Percentiles rank a stretch among this genome's conserved stretches.
Evolutionary conservation across 2,797 vertebrate species (phyloP).

Genomic region (Fistularia commersonii): DNA sequence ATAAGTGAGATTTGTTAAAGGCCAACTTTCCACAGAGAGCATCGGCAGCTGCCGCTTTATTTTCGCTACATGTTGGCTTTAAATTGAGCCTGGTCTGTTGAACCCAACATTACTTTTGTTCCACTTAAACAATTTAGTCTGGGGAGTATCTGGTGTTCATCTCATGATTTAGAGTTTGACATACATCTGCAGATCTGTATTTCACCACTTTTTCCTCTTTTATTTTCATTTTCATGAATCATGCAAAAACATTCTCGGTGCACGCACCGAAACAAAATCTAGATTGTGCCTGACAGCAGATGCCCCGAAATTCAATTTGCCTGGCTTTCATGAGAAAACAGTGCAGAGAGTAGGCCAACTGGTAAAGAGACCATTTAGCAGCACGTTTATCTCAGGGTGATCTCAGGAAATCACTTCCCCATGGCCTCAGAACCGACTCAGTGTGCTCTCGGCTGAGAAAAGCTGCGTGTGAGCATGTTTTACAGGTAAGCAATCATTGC

Average conservation of each 20-base stretch:
- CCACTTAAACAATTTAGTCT: conserved; percentile 33
- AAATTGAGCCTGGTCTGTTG: conserved; percentile 22
- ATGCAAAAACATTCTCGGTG: conserved; percentile 28
- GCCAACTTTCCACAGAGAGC: conserved; percentile 24
- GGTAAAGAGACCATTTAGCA: conserved; percentile 60
- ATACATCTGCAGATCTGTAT: conserved; percentile 36
- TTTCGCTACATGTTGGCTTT: conserved; percentile 9
- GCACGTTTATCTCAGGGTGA: conserved; percentile 45
- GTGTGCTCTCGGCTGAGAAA: conserved; percentile 14
- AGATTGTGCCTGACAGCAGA: conserved; percentile 30
- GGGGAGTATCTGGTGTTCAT: conserved; percentile 31
- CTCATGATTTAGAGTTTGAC: conserved; percentile 32
- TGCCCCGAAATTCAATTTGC: conserved; percentile 54
- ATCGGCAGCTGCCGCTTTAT: conserved; percentile 25
- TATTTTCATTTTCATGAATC: conserved; percentile 37
- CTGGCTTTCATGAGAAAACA: conserved; percentile 53
- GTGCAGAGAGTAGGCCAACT: conserved; percentile 41
- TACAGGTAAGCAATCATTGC: conserved; percentile 1
- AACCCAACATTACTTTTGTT: conserved; percentile 30
- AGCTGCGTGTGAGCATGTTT: conserved; percentile 14
- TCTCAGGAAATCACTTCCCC: conserved; percentile 49
- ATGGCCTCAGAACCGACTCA: conserved; percentile 13
- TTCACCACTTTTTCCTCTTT: conserved; percentile 27
- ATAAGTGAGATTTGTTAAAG: conserved; percentile 18
- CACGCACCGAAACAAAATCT: conserved; percentile 33